Evolutionary conservation across 2,113 vertebrate genomes (phyloP).

Genomic region (crab-eating macaque (Macaca fascicularis)): DNA sequence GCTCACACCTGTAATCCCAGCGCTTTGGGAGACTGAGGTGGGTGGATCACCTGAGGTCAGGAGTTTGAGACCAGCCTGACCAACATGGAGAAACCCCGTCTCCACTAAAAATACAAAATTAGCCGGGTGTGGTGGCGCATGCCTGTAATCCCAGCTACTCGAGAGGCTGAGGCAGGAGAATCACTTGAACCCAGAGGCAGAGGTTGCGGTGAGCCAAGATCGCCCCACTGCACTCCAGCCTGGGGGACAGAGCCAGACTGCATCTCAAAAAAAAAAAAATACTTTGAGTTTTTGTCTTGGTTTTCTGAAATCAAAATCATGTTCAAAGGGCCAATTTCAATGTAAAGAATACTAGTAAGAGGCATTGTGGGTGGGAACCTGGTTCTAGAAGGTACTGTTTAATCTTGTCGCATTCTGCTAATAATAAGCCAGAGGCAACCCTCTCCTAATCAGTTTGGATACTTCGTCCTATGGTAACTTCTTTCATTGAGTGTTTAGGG

Average conservation of each 20-base stretch:
- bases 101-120: no score
- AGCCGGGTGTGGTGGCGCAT: accelerated
- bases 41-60: no score
- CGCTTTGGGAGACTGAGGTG: no score
- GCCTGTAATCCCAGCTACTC: no score
- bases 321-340: conserved; percentile 24
- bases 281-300: conserved; percentile 17
- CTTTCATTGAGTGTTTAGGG: background rate
- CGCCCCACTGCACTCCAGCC: no score
- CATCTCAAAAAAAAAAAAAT: background rate
- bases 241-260: no score
- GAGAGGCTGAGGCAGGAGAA: no score
- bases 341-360: background rate
- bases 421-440: background rate
- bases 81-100: no score
- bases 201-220: no score
- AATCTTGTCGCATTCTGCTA: background rate
- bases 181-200: no score
- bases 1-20: no score
- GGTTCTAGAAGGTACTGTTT: background rate
- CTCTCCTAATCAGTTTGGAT: background rate
- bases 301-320: background rate
- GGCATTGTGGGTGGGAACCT: background rate
- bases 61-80: no score
- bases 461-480: background rate